Evolutionary conservation across 1,140 invertebrate species (phyloP).

Genomic region (Mercenaria mercenaria): DNA sequence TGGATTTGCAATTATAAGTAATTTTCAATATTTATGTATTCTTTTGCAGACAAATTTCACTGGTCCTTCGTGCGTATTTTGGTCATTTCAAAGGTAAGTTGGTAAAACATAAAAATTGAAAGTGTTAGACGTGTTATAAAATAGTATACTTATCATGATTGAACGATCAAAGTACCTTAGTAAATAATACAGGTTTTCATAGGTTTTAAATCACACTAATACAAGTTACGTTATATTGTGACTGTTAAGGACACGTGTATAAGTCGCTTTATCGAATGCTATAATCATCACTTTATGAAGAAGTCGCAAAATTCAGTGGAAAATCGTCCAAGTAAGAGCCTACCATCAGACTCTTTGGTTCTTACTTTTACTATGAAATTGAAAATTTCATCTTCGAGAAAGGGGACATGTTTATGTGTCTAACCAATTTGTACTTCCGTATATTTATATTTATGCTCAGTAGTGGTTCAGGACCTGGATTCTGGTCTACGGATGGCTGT

Average conservation of each 20-base stretch:
- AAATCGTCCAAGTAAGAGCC: not conserved
- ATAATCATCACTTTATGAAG: not conserved
- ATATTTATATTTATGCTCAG: not conserved
- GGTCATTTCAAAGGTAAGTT: not conserved
- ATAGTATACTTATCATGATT: too few relatives aligned
- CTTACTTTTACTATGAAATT: not conserved
- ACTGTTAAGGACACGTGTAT: not conserved
- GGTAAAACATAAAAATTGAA: not conserved
- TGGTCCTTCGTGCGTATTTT: not conserved
- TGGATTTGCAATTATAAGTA: too few relatives aligned
- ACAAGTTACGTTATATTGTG: not conserved
- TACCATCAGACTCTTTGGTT: not conserved
- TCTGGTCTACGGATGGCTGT: conserved; percentile 59
- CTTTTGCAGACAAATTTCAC: not conserved
- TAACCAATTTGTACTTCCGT: not conserved
- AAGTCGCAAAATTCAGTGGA: not conserved
- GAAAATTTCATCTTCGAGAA: not conserved
- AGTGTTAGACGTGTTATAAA: not conserved
- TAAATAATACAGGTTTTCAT: not conserved
- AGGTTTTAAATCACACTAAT: not conserved
- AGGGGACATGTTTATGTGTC: not conserved
- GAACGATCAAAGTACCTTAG: not conserved
- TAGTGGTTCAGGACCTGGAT: not conserved
- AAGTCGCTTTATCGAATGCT: not conserved
- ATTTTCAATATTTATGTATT: too few relatives aligned